A percentile compares a stretch with the other conserved stretches of the same genome.
Evolutionary conservation across 2,113 vertebrate genomes (phyloP).

Genomic region (Laticauda colubrina): DNA sequence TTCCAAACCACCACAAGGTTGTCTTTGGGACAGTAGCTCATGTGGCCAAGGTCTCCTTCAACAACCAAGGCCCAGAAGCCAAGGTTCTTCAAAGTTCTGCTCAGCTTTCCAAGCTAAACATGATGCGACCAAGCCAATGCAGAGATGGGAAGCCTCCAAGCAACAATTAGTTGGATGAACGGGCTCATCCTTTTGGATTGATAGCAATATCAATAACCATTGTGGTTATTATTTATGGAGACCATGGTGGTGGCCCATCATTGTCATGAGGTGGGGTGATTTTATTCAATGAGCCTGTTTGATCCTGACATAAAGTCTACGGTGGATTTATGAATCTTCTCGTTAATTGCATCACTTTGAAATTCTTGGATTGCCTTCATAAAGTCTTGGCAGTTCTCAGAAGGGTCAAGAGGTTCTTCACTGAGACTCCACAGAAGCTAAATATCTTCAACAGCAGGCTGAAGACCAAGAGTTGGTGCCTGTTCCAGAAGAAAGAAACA

Average conservation of each 20-base stretch:
- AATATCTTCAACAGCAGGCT: not conserved
- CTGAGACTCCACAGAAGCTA: not conserved
- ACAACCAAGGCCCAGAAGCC: conserved; percentile 28
- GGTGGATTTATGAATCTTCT: not conserved
- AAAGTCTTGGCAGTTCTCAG: not conserved
- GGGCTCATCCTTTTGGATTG: not conserved
- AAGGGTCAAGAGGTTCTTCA: not conserved
- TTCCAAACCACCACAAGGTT: conserved; percentile 42
- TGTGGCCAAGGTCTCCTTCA: conserved; percentile 37
- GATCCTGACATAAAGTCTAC: not conserved
- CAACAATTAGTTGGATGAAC: not conserved
- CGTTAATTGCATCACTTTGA: not conserved
- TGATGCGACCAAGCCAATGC: not conserved
- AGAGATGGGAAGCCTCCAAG: conserved; percentile 26
- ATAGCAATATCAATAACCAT: not conserved
- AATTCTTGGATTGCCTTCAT: not conserved
- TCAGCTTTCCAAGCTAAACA: conserved; percentile 23
- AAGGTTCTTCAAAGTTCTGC: not conserved
- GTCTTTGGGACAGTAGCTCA: conserved; percentile 39
- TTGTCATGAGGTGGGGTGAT: not conserved
- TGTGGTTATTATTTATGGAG: not conserved
- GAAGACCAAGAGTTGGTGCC: not conserved
- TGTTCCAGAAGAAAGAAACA: not conserved
- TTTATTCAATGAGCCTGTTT: not conserved
- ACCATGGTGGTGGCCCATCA: not conserved